A percentile compares a stretch with the other conserved stretches of the same genome.
Conservation (phyloP, 2,888 invertebrate species). For the Bedellia somnulentella region DNA sequence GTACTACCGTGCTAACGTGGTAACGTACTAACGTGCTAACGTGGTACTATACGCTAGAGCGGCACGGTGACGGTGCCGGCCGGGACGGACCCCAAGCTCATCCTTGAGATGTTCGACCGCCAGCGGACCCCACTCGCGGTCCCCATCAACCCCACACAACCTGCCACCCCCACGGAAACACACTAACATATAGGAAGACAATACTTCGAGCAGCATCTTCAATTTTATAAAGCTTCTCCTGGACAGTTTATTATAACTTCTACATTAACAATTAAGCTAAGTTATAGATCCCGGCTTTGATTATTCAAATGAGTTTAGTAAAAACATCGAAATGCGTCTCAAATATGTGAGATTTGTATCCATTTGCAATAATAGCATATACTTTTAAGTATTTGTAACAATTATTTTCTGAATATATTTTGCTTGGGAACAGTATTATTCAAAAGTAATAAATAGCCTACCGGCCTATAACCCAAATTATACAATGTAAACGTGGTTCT, state of each 20-base stretch:
- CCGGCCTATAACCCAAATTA: no score
- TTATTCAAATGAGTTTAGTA: background rate
- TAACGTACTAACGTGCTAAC: constrained; percentile 55
- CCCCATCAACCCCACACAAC: constrained; percentile 33
- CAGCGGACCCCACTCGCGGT: constrained; percentile 42
- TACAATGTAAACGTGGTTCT: no score
- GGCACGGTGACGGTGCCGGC: constrained; percentile 57
- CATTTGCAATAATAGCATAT: no score
- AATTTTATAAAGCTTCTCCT: background rate
- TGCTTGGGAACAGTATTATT: no score
- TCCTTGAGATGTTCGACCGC: constrained; percentile 59
- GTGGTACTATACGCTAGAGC: constrained; percentile 35
- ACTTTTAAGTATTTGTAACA: no score
- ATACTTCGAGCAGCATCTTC: background rate
- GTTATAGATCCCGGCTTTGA: background rate
- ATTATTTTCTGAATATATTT: no score
- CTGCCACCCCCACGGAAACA: constrained; percentile 13
- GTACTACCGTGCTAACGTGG: constrained; percentile 14
- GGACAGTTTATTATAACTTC: background rate
- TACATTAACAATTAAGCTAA: no score
- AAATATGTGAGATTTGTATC: background rate
- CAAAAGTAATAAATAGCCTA: no score
- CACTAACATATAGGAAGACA: constrained; percentile 1
- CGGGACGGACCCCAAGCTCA: constrained; percentile 57
- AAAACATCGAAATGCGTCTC: background rate